These are phyloP conservation scores for Clarias fuscus DNA, from an alignment of 2,797 vertebrate species.

Conservation along the genomic window DNA sequence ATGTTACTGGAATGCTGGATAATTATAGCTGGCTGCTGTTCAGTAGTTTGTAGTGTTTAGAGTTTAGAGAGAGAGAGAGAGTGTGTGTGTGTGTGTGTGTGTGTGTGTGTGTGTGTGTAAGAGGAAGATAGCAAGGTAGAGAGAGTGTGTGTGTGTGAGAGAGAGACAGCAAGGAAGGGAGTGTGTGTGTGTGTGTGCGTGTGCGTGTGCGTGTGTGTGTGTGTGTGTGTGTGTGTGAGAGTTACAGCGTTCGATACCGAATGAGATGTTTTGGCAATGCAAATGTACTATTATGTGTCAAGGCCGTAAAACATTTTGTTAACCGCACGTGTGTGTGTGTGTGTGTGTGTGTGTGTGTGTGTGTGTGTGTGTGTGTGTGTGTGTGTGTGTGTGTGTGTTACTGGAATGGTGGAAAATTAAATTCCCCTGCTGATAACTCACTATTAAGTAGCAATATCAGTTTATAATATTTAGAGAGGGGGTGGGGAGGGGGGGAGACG, in stretches of 20 bases:
- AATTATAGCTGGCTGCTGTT: slow-evolving; percentile 37
- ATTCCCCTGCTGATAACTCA: slow-evolving; percentile 11
- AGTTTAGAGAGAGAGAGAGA: neutral
- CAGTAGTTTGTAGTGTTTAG: slow-evolving; percentile 5
- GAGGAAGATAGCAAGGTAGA: neutral
- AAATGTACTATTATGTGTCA: slow-evolving; percentile 23
- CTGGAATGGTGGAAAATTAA: slow-evolving; percentile 10
- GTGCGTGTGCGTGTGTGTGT: neutral
- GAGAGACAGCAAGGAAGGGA: neutral
- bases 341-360: slow-evolving; percentile 26
- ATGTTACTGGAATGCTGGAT: slow-evolving; percentile 19
- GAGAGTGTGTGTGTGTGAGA: neutral
- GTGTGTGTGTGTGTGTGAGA: neutral
- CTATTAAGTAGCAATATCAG: slow-evolving; percentile 16
- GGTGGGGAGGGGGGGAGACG: neutral
- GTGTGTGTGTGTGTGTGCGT: neutral
- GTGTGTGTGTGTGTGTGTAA: slow-evolving; percentile 5
- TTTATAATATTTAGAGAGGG: neutral
- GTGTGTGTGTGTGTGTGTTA: slow-evolving; percentile 29
- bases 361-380: slow-evolving; percentile 21
- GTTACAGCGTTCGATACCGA: slow-evolving; percentile 5
- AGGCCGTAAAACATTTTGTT: slow-evolving; percentile 4
- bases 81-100: slow-evolving; percentile 27
- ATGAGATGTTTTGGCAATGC: slow-evolving; percentile 21
- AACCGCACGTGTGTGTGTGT: slow-evolving; percentile 17